Conservation (phyloP, 2,113 vertebrate species). For the Otocyon megalotis region DNA sequence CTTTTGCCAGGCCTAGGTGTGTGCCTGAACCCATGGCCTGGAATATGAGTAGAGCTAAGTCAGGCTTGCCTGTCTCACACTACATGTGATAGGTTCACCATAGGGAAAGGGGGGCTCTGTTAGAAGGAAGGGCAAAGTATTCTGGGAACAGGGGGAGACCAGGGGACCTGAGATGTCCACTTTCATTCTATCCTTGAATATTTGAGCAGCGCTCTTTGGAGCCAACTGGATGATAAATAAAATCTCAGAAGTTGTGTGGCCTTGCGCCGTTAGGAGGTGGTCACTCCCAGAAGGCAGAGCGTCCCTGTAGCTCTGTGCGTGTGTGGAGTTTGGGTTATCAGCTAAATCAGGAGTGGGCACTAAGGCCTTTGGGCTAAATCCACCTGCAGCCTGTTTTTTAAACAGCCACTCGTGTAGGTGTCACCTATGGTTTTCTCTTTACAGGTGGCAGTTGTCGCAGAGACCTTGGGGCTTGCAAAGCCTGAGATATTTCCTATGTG, state of each 20-base stretch:
- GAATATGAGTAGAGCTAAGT: neutral
- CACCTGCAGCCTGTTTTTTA: neutral
- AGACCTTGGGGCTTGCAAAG: neutral
- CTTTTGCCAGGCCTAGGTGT: neutral
- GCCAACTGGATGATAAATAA: neutral
- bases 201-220: neutral
- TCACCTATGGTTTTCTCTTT: neutral
- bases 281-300: neutral
- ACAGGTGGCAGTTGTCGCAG: neutral
- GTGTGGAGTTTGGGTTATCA: neutral
- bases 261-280: neutral
- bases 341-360: neutral
- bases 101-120: neutral
- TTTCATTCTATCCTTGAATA: neutral
- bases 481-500: conserved; percentile 18
- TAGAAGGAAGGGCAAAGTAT: neutral
- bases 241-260: neutral
- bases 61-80: no score
- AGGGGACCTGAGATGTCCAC: neutral
- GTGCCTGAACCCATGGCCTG: neutral
- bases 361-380: neutral
- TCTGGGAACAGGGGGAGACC: neutral
- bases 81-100: neutral
- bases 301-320: rapidly evolving
- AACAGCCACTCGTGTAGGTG: neutral